Conservation (phyloP, 2,113 vertebrate genomes). For the Leptocoma aspasia region DNA sequence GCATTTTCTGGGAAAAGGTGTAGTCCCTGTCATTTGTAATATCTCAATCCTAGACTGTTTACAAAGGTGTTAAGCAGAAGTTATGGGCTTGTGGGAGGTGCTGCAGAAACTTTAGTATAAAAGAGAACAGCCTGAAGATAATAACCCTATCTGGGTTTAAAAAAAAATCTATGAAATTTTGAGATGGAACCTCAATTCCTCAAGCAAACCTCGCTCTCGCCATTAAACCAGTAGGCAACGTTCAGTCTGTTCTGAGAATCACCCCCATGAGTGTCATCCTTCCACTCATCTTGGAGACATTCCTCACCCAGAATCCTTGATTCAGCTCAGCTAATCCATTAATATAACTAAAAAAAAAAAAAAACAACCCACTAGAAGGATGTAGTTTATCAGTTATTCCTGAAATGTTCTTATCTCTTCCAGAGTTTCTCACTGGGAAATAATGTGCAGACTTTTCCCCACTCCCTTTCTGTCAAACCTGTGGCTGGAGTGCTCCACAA, state of each 20-base stretch:
- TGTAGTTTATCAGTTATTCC: constrained; percentile 34
- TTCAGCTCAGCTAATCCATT: background rate
- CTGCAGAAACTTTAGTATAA: background rate
- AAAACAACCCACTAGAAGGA: background rate
- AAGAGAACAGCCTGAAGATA: background rate
- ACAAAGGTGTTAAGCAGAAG: background rate
- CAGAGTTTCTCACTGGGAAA: constrained; percentile 6
- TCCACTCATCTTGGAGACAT: background rate
- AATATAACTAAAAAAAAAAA: constrained; percentile 4
- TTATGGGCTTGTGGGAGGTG: background rate
- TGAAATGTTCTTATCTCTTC: constrained; percentile 32
- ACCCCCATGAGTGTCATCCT: background rate
- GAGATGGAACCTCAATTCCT: background rate
- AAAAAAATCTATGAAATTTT: background rate
- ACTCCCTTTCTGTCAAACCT: background rate
- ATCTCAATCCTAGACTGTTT: background rate
- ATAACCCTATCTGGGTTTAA: background rate
- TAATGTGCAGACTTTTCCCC: background rate
- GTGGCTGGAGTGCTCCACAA: background rate
- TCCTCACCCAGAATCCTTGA: background rate
- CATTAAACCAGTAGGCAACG: background rate
- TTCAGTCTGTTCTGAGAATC: background rate
- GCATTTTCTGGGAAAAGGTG: background rate
- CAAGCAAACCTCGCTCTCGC: background rate
- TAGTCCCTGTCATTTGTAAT: background rate